phyloP scores from a whole-genome alignment of 2,888 invertebrate genomes.

The Autographa pulchrina region DNA sequence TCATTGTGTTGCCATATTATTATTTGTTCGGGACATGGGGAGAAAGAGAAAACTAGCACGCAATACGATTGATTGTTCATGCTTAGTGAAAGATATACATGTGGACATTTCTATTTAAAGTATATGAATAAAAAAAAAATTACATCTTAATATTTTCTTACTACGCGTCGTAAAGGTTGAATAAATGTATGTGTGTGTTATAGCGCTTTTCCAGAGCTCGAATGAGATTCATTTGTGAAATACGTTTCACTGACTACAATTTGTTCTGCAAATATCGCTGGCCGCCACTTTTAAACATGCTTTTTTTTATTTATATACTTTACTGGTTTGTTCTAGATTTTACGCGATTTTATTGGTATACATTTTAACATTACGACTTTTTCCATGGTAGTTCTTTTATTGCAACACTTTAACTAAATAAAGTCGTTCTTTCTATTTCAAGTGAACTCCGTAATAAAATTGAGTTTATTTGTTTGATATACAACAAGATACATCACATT shows the following conservation, averaged over 20 bases:
- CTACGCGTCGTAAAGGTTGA: not conserved
- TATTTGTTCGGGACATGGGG: too few relatives aligned
- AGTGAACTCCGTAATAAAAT: not conserved
- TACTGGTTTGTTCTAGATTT: not conserved
- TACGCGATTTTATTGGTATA: not conserved
- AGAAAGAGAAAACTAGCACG: too few relatives aligned
- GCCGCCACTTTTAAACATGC: constrained; percentile 1
- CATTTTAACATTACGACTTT: not conserved
- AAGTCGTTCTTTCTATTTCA: not conserved
- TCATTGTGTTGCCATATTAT: too few relatives aligned
- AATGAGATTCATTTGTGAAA: constrained; percentile 18
- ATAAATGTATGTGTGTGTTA: constrained; percentile 7
- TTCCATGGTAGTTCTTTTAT: not conserved
- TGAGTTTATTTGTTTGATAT: not conserved
- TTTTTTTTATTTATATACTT: constrained; percentile 3
- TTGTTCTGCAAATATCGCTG: constrained; percentile 9
- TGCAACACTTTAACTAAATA: not conserved
- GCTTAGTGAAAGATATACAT: too few relatives aligned
- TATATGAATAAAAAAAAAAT: not conserved
- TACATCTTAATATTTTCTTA: not conserved
- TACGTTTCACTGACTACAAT: constrained; percentile 20
- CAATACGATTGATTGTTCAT: too few relatives aligned
- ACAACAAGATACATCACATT: not conserved
- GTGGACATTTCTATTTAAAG: too few relatives aligned
- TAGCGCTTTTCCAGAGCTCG: not conserved